Base-by-base conservation (phyloP, 2,888 invertebrate genomes). In the Plusia festucae region DNA sequence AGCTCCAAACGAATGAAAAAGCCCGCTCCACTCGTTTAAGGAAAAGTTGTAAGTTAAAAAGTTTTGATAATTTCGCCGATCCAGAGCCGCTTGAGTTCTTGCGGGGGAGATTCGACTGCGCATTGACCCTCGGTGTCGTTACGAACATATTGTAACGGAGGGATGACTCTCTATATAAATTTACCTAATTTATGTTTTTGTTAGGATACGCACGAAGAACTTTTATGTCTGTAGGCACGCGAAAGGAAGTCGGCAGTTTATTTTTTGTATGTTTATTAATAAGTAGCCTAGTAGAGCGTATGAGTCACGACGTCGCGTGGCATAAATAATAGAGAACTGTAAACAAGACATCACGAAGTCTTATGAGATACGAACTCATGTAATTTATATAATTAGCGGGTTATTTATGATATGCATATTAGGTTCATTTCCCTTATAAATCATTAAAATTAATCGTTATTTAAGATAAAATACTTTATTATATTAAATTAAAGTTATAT, bases 121-220 rank as follows among this genome's bases (percentile, higher is more conserved):
- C 88, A 87, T 86, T 93, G 94, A 93, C 94, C 94, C 94, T 89
- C 91, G 86, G 81, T 86, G 85, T 89, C 91, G 89, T 91, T 93
- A 90, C 89, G 85, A 89, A 92, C 94, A 94, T 94, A 94, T 93
- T 93, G 94, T 92, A 91, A 90, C 87, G 87, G 91, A 92, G 95
- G 94, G 94, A 94, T 93, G 90, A 87, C 91, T 92, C 90, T 92
- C 88, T 90, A 91, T 92, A 92, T 94, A 92, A 93, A 93, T 95
- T 93, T 91, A 90, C 91, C 90, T 93, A 94, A 94, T 94, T 95
- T 94, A 94, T 93, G 93, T 92, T 93, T 93, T 91, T 88, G 91
- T 93, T 90, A 88, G 91, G 91, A 91, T 93, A 94, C 93, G 93
- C 94, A 94, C 89, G 93, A 91, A 90, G 85, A 93, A 92, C 87